A percentile compares a stretch with the other conserved stretches of the same genome.
phyloP scores from a whole-genome alignment of 92 coral and sea anemone genomes.

The Phenganax marumi region DNA sequence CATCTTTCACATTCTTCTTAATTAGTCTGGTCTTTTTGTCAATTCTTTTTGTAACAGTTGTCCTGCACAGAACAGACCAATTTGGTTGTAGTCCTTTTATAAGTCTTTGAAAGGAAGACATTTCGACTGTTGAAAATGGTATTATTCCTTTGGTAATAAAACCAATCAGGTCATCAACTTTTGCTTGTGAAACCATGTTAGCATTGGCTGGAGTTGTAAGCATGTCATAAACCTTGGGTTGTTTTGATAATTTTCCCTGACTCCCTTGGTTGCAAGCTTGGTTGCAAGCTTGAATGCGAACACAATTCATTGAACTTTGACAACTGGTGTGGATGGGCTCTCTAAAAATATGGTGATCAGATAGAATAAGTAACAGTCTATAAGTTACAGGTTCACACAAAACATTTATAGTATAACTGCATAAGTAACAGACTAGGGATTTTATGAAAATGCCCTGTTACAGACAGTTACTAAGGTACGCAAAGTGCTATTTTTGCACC shows the following conservation, averaged over 20 bases:
- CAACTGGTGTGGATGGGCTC: neutral
- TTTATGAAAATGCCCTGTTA: too few relatives aligned
- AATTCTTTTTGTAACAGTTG: conserved; percentile 14
- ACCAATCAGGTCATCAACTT: neutral
- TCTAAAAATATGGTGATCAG: neutral
- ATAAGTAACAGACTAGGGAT: too few relatives aligned
- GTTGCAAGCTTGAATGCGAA: neutral
- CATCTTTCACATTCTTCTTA: neutral
- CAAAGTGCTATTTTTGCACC: neutral
- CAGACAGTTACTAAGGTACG: too few relatives aligned
- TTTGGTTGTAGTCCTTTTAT: conserved; percentile 28
- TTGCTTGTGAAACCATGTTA: conserved; percentile 21
- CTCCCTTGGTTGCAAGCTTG: neutral
- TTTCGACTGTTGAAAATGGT: conserved; percentile 20
- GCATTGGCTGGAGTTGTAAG: conserved; percentile 8
- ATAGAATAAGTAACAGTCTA: neutral
- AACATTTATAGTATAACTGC: too few relatives aligned
- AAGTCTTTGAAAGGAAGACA: neutral
- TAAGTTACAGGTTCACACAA: neutral
- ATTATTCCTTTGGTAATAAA: conserved; percentile 18
- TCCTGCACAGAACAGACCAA: conserved; percentile 11
- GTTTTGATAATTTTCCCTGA: neutral
- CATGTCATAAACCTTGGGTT: neutral
- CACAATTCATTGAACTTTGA: neutral
- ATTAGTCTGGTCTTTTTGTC: conserved; percentile 8